These are phyloP conservation scores for Drosophila merina DNA, from an alignment of 2,888 invertebrate genomes.

Conservation along the genomic window DNA sequence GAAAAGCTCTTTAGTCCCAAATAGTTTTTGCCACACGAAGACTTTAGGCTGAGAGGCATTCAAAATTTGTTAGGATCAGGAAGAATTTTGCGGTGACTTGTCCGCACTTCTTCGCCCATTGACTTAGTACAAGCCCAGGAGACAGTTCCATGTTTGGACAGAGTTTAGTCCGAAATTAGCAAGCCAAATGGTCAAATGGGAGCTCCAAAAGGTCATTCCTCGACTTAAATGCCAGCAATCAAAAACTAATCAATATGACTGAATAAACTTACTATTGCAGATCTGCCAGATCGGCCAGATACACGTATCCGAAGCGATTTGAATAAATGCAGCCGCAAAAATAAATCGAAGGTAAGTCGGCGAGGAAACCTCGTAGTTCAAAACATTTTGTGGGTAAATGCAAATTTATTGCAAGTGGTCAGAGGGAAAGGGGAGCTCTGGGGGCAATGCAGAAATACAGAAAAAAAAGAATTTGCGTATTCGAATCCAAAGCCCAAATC, in stretches of 20 bases:
- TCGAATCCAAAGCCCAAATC: slow-evolving; percentile 13
- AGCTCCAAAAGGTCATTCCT: slow-evolving; percentile 43
- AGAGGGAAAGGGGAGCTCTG: neutral
- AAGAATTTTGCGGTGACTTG: neutral
- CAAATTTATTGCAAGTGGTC: slow-evolving; percentile 71
- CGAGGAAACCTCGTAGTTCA: slow-evolving; percentile 63
- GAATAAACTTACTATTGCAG: slow-evolving; percentile 39
- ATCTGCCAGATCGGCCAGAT: slow-evolving; percentile 17
- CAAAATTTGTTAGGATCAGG: slow-evolving; percentile 3
- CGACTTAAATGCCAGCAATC: slow-evolving; percentile 58
- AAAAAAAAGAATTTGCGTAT: slow-evolving; percentile 62
- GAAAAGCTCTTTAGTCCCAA: slow-evolving; percentile 17
- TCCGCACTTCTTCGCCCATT: neutral
- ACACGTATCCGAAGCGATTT: slow-evolving; percentile 47
- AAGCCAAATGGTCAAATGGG: slow-evolving; percentile 49
- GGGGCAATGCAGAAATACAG: neutral
- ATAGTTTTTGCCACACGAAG: neutral
- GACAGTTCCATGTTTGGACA: slow-evolving; percentile 4
- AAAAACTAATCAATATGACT: slow-evolving; percentile 67
- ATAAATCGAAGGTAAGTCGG: slow-evolving; percentile 63
- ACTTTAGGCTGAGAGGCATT: neutral
- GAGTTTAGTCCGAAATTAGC: slow-evolving; percentile 50
- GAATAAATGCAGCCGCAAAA: slow-evolving; percentile 68
- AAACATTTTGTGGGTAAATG: slow-evolving; percentile 76
- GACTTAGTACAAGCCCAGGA: neutral